Evolutionary conservation across 2,888 invertebrate genomes (phyloP), one percentile per base, ranked within the genome.

Genomic region (Rhopalosiphum nymphaeae): DNA sequence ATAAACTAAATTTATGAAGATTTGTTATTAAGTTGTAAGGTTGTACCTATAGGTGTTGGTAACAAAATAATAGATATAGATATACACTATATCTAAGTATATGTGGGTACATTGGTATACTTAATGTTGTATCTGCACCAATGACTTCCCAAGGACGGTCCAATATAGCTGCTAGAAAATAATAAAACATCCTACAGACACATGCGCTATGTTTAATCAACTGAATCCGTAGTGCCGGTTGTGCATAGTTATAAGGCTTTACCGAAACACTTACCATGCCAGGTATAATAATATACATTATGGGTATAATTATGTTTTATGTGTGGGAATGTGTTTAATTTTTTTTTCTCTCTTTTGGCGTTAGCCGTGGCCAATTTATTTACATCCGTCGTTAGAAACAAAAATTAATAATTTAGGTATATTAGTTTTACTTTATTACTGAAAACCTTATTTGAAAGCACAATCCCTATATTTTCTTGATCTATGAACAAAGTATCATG

Each of bases 221-320:
- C 61, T 61, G 61, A 90, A 67, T 90, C 90, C 61, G 90, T 90
- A 61, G 61, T 90, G 46, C 90, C 90, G 61, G 90, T 90, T 67
- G 90, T 67, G 21, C 46, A 61, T 61, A 36, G 46, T 61, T 67
- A 46, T 61, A 90, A 61, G 61, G 61, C 46, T 90, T 44, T 90
- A 90, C 61, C 46, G n/a, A 61, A 90, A 46, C 46, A 89, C 89
- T 89, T 89, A 89, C 89, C 89, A 56, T 42, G 89, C 42, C 56
- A 89, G 56, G 42, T 78, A 78, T 78, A 36, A 78, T 46, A 90
- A 61, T 67, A 89, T 61, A 67, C 61, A 67, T 90, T 67, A 67
- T 90, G 21, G 42, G 46, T 67, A 90, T 90, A 61, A 90, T 90
- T 90, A 90, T 46, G 46, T 61, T 90, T 67, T 90, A 90, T 90